Percentiles rank a stretch among this genome's conserved stretches.
phyloP scores from a whole-genome alignment of 2,888 invertebrate genomes.

The Gari tellinella region DNA sequence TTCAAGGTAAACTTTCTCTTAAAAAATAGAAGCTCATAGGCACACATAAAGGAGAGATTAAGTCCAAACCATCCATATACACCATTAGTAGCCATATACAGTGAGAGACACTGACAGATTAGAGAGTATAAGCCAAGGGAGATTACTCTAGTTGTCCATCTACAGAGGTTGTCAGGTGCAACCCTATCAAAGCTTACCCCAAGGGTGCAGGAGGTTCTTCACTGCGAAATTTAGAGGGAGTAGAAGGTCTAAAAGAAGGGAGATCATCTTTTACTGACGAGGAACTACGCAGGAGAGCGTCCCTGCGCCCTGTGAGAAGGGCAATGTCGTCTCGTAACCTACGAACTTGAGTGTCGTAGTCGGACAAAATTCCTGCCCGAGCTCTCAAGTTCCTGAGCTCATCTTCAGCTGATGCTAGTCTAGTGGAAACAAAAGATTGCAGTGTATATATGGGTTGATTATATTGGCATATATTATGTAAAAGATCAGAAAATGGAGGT shows the following conservation, averaged over 20 bases:
- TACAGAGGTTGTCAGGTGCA: slow-evolving; percentile 33
- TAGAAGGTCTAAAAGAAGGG: slow-evolving; percentile 47
- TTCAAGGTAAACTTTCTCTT: no score
- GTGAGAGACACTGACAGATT: slow-evolving; percentile 13
- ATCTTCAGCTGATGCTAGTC: slow-evolving; percentile 79
- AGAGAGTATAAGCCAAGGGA: slow-evolving; percentile 28
- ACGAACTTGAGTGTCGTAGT: slow-evolving; percentile 82
- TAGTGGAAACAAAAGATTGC: slow-evolving; percentile 44
- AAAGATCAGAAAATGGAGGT: no score
- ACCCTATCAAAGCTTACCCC: slow-evolving; percentile 53
- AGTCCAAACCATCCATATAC: no score
- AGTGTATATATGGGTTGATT: no score
- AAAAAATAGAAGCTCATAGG: no score
- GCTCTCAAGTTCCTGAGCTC: slow-evolving; percentile 77
- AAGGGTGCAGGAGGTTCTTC: slow-evolving; percentile 37
- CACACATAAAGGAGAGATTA: no score
- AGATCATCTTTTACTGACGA: slow-evolving; percentile 61
- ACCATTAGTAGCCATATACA: no score
- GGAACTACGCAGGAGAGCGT: slow-evolving; percentile 67
- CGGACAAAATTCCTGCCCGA: slow-evolving; percentile 78
- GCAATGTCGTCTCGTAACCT: slow-evolving; percentile 82
- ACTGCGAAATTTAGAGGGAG: slow-evolving; percentile 42
- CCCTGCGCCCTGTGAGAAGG: slow-evolving; percentile 76
- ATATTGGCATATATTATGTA: no score
- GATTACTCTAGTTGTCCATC: slow-evolving; percentile 31